These are phyloP conservation scores for Chromis chromis DNA, from an alignment of 2,797 vertebrate species.

Conservation along the genomic window DNA sequence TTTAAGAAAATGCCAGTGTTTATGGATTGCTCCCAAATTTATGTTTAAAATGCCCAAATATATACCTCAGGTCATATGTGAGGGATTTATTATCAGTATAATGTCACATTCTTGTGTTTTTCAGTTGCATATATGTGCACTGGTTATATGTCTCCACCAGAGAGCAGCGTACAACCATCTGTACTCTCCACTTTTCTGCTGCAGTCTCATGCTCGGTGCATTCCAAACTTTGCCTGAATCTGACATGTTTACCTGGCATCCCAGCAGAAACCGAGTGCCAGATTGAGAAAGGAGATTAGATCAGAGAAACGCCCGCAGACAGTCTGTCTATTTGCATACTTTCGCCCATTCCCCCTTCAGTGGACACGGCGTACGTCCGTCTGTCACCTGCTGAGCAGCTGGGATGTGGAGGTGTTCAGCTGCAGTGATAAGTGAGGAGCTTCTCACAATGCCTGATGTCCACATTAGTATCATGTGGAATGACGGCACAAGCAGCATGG, in stretches of 20 bases:
- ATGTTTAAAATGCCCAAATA: no score
- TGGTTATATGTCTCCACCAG: constrained; percentile 47
- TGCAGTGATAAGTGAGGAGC: constrained; percentile 1
- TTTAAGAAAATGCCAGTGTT: no score
- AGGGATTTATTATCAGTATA: no score
- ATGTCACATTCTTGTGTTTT: not conserved
- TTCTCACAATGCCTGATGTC: constrained; percentile 38
- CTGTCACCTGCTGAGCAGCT: constrained; percentile 54
- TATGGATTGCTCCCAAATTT: no score
- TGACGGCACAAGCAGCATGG: not conserved
- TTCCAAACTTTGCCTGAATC: constrained; percentile 24
- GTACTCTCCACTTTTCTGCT: not conserved
- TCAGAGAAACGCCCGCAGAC: constrained; percentile 39
- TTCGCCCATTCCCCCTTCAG: constrained; percentile 8
- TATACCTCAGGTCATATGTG: no score
- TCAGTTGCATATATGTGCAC: constrained; percentile 4
- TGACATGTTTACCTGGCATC: constrained; percentile 39
- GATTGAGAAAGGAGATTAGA: constrained; percentile 57
- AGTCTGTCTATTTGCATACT: constrained; percentile 34
- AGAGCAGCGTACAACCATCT: constrained; percentile 36
- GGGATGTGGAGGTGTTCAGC: constrained; percentile 15
- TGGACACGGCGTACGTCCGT: not conserved
- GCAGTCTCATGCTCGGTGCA: not conserved
- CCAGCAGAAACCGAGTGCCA: constrained; percentile 45
- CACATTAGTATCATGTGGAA: not conserved